Base-by-base conservation (phyloP, 2,888 invertebrate species). In the Standfussiana lucernea region DNA sequence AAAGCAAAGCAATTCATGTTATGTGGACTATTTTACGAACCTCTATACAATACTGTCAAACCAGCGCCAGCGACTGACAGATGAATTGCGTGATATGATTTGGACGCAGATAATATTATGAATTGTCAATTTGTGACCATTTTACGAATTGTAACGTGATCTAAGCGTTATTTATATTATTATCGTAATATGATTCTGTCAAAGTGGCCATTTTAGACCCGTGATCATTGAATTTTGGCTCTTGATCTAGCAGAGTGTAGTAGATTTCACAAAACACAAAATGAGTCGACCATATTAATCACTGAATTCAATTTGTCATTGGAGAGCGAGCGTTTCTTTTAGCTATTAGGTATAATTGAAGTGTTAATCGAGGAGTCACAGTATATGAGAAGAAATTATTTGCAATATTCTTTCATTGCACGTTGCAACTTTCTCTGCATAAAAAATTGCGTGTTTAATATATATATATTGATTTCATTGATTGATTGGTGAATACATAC, bases 371-470 rank as follows among this genome's bases (percentile, higher is more conserved):
- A 3, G n/a, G 21, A 61, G 35, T 35, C 24, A n/a, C 45, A 65
- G 42, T 76, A 32, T 32, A 32, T 42, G 15, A 64, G 4, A 4
- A 35, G 18, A 15, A 47, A 65, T n/a, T 0, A 53, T 35, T 75
- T 35, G 28, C 2, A 61, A 62, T n/a, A n/a, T n/a, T n/a, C n/a
- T n/a, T n/a, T n/a, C n/a, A 77, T 47, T n/a, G 45, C 56, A 65
- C 37, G 4, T 40, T 47, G 2, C n/a, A 77, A 78, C 40, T 77
- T 67, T 77, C 66, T 50, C 35, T 24, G 35, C 42, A 21, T 24
- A 56, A 10, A 45, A 59, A 77, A 61, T 24, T 40, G 21, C 40
- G 11, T 75, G 61, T 32, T 32, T 45, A 11, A 45, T 35, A 32
- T 50, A 28, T 59, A n/a, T n/a, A n/a, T n/a, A n/a, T n/a, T n/a